Percentiles rank a stretch among this genome's conserved stretches.
Conservation (phyloP, 2,888 invertebrate genomes). For the Euzetes globulus region DNA sequence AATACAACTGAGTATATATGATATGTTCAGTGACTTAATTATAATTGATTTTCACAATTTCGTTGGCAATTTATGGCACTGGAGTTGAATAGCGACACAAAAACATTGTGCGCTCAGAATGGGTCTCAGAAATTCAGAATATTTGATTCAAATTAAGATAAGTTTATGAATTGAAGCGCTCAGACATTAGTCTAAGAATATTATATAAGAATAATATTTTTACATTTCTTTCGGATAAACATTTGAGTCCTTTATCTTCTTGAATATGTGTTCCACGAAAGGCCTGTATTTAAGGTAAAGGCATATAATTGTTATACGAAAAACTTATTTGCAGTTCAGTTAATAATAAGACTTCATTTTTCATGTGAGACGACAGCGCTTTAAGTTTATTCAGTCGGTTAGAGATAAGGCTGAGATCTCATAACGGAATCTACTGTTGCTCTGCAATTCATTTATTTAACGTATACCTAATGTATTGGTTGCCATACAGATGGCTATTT, state of each 20-base stretch:
- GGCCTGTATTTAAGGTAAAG: background rate
- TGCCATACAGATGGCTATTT: background rate
- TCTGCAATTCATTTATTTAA: no score
- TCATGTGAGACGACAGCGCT: background rate
- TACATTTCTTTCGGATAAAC: no score
- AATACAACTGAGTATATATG: background rate
- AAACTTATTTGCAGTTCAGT: background rate
- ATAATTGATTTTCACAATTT: background rate
- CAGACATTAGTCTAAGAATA: no score
- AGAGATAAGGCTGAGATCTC: background rate
- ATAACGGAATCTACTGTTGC: background rate
- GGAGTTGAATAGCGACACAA: background rate
- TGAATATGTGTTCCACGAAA: no score
- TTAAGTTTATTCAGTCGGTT: slow-evolving; percentile 1
- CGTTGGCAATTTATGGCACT: background rate
- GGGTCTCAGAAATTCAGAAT: no score
- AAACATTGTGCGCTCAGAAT: no score
- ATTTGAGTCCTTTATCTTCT: no score
- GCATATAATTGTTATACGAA: background rate
- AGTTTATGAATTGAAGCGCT: no score
- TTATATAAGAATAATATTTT: no score
- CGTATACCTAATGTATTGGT: no score
- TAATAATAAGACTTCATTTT: background rate
- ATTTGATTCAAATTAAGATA: no score
- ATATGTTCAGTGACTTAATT: background rate